Evolutionary conservation across 2,888 invertebrate genomes (phyloP).

Genomic region (Embidobia sp.): DNA sequence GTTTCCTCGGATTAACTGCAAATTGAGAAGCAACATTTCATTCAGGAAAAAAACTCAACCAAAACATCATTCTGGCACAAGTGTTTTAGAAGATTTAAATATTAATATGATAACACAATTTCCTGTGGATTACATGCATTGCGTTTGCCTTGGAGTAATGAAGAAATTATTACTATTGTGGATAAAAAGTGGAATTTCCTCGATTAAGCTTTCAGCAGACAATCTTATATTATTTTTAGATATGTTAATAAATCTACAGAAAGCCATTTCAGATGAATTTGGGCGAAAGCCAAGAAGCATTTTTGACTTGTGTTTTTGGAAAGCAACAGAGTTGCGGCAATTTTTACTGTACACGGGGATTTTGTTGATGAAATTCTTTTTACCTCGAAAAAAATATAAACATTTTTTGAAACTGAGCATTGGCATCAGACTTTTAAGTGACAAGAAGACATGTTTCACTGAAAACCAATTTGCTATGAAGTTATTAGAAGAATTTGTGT

Average conservation of each 20-base stretch:
- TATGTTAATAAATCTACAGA: slow-evolving; percentile 11
- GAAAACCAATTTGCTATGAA: background rate
- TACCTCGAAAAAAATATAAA: slow-evolving; percentile 54
- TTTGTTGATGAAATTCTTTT: slow-evolving; percentile 61
- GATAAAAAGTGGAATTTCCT: slow-evolving; percentile 7
- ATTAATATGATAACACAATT: slow-evolving; percentile 32
- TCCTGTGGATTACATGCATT: slow-evolving; percentile 33
- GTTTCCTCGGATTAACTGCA: background rate
- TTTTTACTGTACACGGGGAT: slow-evolving; percentile 69
- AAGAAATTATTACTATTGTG: slow-evolving; percentile 15
- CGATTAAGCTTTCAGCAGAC: background rate
- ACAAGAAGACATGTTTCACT: background rate
- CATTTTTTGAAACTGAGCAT: slow-evolving; percentile 54
- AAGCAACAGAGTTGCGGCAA: slow-evolving; percentile 69
- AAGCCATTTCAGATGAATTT: slow-evolving; percentile 16
- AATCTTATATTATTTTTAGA: background rate
- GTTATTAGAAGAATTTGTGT: slow-evolving; percentile 46
- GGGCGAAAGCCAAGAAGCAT: slow-evolving; percentile 28
- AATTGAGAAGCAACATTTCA: background rate
- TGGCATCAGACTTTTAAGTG: slow-evolving; percentile 11
- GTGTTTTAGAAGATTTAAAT: slow-evolving; percentile 18
- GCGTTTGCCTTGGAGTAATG: slow-evolving; percentile 20
- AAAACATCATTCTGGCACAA: slow-evolving; percentile 11
- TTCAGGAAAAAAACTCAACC: slow-evolving; percentile 19
- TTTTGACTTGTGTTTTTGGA: slow-evolving; percentile 55